phyloP scores from a whole-genome alignment of 1,140 invertebrate species.

The Aphidius ervi region DNA sequence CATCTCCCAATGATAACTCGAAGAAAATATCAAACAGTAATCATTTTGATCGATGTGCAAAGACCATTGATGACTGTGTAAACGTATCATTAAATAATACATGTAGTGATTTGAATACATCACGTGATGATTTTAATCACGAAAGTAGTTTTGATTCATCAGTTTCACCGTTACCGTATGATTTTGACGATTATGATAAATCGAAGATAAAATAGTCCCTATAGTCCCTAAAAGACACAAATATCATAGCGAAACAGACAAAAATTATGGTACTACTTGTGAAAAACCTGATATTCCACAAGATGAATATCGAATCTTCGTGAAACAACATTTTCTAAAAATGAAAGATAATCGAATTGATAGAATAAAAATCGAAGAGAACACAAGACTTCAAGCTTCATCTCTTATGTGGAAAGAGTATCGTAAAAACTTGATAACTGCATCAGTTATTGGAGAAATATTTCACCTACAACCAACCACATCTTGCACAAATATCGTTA shows the following conservation, averaged over 20 bases:
- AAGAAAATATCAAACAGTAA: too few species aligned
- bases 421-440: constrained; percentile 3
- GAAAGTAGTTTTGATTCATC: too few species aligned
- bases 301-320: constrained; percentile 3
- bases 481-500: constrained; percentile 7
- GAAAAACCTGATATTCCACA: constrained; percentile 21
- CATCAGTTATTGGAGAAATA: constrained; percentile 8
- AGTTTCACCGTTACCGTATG: too few species aligned
- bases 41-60: too few species aligned
- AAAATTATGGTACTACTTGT: constrained; percentile 23
- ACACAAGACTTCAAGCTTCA: too few species aligned
- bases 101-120: too few species aligned
- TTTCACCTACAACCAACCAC: constrained; percentile 3
- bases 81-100: too few species aligned
- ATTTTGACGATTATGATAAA: too few species aligned
- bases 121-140: too few species aligned
- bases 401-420: background rate
- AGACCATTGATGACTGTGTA: too few species aligned
- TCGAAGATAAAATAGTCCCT: too few species aligned
- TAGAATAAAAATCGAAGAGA: constrained; percentile 19
- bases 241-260: constrained; percentile 18
- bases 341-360: constrained; percentile 14
- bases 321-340: constrained; percentile 13
- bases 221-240: constrained; percentile 14
- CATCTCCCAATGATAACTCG: too few species aligned